Evolutionary conservation across 2,797 vertebrate species (phyloP), one percentile per base, ranked within the genome.

Genomic region (Carapus acus): DNA sequence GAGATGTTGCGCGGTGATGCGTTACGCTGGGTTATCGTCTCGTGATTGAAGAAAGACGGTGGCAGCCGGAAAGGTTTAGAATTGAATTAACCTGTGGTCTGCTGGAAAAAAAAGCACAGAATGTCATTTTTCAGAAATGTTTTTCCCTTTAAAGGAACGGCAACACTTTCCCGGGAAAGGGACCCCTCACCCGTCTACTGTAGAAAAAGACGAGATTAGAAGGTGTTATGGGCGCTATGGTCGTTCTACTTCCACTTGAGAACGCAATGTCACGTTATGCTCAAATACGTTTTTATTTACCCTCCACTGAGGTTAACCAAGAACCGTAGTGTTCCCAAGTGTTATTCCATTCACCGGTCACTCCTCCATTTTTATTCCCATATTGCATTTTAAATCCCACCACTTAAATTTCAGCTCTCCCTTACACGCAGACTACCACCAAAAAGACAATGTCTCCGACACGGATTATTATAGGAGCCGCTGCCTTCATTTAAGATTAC

Each of bases 401-500:
- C 15, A 13, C 34, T 38, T 29, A 71, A 39, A 49, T 64, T 63
- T 33, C 23, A 62, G 62, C 52, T 61, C 54, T 59, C 5, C 38
- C 69, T 69, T 56, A 38, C 49, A 48, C 63, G 49, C 36, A 64
- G 49, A 45, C 41, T 42, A 43, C 33, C 54, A 48, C 62, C 69
- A 73, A 69, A 67, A 33, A 33, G 6, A 70, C 54, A 67, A 54
- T 53, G 63, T 63, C 62, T 54, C 67, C 53, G 70, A 67, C 71
- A 39, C 52, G 64, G 52, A 60, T 78, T 71, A 82, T 81, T 76
- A 33, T 3, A 33, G 31, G 9, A 79, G 71, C 49, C 18, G 1
- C 59, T 65, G 53, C 59, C 75, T 76, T 33, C 51, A 43, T 67
- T 47, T 77, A 67, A 75, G 67, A 78, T 81, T 73, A 61, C 18